Percentiles rank a stretch among this genome's conserved stretches.
Conservation (phyloP, 2,888 invertebrate genomes). For the Monoplex corrugatus region DNA sequence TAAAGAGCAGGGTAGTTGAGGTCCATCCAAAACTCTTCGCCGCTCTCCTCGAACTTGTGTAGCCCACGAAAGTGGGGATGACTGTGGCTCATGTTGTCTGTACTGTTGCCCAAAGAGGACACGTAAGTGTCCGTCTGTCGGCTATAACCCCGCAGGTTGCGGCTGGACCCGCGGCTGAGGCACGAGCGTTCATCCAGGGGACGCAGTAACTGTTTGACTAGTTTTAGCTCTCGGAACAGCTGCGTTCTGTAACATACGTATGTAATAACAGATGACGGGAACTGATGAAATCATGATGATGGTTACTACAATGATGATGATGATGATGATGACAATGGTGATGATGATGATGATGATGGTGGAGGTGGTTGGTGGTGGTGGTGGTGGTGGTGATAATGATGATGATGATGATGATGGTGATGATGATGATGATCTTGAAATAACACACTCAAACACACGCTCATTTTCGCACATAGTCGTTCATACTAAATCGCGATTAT, state of each 20-base stretch:
- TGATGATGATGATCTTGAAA: too few species aligned
- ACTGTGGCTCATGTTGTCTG: conserved; percentile 75
- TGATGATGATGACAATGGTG: too few species aligned
- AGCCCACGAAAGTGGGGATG: conserved; percentile 47
- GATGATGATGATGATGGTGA: too few species aligned
- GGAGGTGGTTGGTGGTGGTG: too few species aligned
- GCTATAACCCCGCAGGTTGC: conserved; percentile 78
- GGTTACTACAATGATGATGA: too few species aligned
- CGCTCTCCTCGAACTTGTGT: conserved; percentile 67
- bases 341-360: too few species aligned
- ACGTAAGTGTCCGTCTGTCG: conserved; percentile 70
- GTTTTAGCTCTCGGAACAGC: conserved; percentile 80
- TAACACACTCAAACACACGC: too few species aligned
- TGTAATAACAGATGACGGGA: neutral
- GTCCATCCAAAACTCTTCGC: conserved; percentile 71
- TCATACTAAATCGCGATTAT: too few species aligned
- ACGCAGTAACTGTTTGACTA: conserved; percentile 79
- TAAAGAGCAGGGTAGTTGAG: conserved; percentile 72
- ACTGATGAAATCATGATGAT: neutral
- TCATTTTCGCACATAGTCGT: too few species aligned
- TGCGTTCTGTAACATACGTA: conserved; percentile 68
- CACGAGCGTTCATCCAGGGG: conserved; percentile 78
- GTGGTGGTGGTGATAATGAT: too few species aligned
- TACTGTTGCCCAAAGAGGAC: conserved; percentile 75
- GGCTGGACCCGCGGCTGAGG: conserved; percentile 73